phyloP scores from a whole-genome alignment of 1,140 invertebrate genomes.

The Mizuhopecten yessoensis region DNA sequence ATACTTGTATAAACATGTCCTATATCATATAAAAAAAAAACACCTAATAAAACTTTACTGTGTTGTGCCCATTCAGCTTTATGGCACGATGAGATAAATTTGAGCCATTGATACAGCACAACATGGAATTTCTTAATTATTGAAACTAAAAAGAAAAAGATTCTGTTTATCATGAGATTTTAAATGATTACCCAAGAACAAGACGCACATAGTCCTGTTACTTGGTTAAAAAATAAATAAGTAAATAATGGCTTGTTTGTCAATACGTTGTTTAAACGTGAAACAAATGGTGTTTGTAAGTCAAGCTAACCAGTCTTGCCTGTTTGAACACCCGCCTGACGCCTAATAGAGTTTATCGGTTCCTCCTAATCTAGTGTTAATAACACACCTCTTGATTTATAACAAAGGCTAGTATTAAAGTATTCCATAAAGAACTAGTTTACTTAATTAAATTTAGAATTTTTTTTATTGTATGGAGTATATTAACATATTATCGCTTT shows the following conservation, averaged over 20 bases:
- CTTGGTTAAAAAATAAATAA: no score
- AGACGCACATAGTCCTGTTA: no score
- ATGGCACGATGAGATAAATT: neutral
- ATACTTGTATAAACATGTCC: neutral
- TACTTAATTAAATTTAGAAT: conserved; percentile 35
- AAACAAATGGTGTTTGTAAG: no score
- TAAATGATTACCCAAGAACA: no score
- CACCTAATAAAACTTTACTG: neutral
- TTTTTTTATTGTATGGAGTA: neutral
- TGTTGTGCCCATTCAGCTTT: neutral
- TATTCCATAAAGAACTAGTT: neutral
- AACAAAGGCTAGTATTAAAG: neutral
- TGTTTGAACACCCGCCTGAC: no score
- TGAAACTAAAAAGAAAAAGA: no score
- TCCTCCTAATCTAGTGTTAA: neutral
- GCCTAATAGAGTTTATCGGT: neutral
- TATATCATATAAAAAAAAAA: neutral
- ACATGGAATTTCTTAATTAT: neutral
- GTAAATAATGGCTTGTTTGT: no score
- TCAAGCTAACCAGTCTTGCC: neutral
- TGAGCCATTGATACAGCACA: neutral
- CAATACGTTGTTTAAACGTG: no score
- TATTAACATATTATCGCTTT: neutral
- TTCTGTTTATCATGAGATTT: no score
- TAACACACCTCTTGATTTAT: neutral